Evolutionary conservation across 2,888 invertebrate species (phyloP), one percentile per base, ranked within the genome.

Genomic region (Sphaerophoria rueppellii): DNA sequence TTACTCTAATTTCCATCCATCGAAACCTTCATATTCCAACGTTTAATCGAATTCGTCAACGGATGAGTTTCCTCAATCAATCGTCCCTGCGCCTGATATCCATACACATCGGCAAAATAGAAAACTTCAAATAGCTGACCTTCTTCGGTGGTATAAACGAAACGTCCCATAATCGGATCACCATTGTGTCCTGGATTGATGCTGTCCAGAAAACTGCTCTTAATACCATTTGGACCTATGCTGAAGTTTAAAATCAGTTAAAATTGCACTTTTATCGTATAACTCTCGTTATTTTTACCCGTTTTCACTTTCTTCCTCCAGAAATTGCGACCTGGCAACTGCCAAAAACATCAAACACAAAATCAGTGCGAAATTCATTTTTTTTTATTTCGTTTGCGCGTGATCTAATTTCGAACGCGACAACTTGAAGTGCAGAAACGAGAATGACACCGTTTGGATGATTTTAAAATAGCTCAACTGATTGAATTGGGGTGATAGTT

Each of bases 91-190:
- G 89, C 88, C 24, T 82, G 82, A 71, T 85, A 90, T 50, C 91
- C 90, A 67, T 91, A 90, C 73, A 91, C 91, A 80, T 92, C 92
- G 43, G 92, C 92, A 12, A 89, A 89, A 87, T 92, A 92, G n/a
- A 88, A 89, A 40, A 92, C 87, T 34, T 89, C 88, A 87, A 90
- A 89, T 16, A 88, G 86, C 32, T 89, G 88, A 7, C 91, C 91
- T 73, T 91, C 90, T 6, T 88, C 87, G 79, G 89, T 92, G 11
- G 24, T 12, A 86, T 93, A 94, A n/a, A 93, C 93, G 88, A 92
- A 94, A 50, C 92, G 92, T 54, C 94, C 94, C 52, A 91, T 91
- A 5, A 94, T 93, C 32, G 93, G 91, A 89, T 93, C 93, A 2
- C 93, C 93, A 34, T 92, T 90, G 69, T 91, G 91, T 11, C 93